A percentile compares a stretch with the other conserved stretches of the same genome.
Evolutionary conservation across 1,140 invertebrate species (phyloP).

Genomic region (Ridgeia piscesae): DNA sequence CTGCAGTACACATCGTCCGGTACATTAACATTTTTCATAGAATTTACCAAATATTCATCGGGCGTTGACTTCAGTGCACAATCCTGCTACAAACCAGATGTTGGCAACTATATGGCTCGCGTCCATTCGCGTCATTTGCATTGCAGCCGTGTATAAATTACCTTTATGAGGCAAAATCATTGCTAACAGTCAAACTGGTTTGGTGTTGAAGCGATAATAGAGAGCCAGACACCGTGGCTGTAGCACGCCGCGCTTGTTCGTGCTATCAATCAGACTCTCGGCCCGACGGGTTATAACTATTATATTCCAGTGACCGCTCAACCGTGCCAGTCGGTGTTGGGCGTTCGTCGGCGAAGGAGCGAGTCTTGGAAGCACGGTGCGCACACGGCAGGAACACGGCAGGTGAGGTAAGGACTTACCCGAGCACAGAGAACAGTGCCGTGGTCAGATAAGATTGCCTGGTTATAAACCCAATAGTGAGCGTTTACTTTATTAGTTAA

Average conservation of each 20-base stretch:
- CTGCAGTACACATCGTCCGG: background rate
- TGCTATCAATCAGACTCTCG: background rate
- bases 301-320: background rate
- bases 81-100: background rate
- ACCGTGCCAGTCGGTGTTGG: background rate
- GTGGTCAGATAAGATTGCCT: too few relatives aligned
- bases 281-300: background rate
- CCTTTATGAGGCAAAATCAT: background rate
- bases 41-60: background rate
- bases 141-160: background rate
- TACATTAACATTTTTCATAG: background rate
- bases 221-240: background rate
- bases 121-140: background rate
- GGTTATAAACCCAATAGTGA: too few relatives aligned
- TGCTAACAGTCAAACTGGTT: background rate
- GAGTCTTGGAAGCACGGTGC: background rate
- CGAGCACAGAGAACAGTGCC: too few relatives aligned
- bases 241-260: background rate
- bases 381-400: background rate
- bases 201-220: background rate
- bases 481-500: too few relatives aligned
- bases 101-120: background rate
- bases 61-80: background rate
- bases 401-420: background rate
- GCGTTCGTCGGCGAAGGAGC: background rate